Evolutionary conservation across 1,140 invertebrate genomes (phyloP), one percentile per base, ranked within the genome.

Genomic region (Whitmania pigra): DNA sequence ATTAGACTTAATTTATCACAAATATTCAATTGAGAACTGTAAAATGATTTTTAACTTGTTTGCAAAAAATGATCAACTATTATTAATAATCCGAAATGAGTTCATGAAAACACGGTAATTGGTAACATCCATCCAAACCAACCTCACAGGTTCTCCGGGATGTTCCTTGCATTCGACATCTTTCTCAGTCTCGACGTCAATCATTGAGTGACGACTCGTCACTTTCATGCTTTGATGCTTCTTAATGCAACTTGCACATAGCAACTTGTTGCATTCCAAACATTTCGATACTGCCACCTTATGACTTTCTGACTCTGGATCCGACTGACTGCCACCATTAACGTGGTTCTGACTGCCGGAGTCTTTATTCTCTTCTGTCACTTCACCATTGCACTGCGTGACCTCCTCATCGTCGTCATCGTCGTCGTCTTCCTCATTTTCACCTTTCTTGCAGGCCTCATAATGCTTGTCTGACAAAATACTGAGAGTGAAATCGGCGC

Each of bases 141-240:
- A 63, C 57, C 57, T 63, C 13, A 83, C 79, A 15, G 76, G 76
- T 73, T 83, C 82, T 22, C 79, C 80, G 0, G 76, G 76, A 72
- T 83, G 82, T 11, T 73, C 77, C 73, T 81, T 81, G 69, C 82
- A 83, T 67, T 80, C 78, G 25, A 82, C 80, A 60, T 82, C 79
- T 71, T 82, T 82, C 74, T 83, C 80, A 3, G 78, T 79, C 67
- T 82, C 79, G 13, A 83, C 71, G 69, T 83, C 82, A 74, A 81
- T 82, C 27, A 83, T 71, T 53, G 77, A 79, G 74, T 83, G 82
- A 67, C 78, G 73, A 66, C 79, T 77, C 11, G 81, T 82, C 0
- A 83, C 80, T 71, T 80, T 80, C 22, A 80, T 82, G 27, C 74
- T 76, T 29, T 74, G 53, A 74, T 83, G 82, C 22, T 80, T 73